A percentile compares a stretch with the other conserved stretches of the same genome.
These are phyloP conservation scores for Norana najaformis DNA, from an alignment of 2,888 invertebrate genomes.

Conservation along the genomic window DNA sequence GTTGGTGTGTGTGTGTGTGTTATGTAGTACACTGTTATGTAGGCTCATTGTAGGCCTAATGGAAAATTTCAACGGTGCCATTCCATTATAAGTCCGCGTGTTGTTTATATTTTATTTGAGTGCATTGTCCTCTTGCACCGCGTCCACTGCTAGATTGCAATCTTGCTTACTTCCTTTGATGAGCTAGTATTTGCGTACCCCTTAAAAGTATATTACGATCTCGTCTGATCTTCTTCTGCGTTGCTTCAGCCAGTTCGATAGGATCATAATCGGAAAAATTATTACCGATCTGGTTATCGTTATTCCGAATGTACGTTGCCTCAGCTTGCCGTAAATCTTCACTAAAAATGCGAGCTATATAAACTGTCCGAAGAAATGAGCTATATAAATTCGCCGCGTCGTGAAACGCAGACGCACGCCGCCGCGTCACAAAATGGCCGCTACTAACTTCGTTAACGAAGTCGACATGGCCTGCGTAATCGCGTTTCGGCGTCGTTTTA, in stretches of 20 bases:
- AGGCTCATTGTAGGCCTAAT: too few species aligned
- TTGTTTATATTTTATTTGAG: neutral
- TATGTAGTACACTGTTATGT: too few species aligned
- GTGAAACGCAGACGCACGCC: neutral
- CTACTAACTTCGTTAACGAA: neutral
- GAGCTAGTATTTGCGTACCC: neutral
- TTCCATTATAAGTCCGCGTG: neutral
- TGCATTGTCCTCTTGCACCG: neutral
- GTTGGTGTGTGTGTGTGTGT: too few species aligned
- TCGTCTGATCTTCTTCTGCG: neutral
- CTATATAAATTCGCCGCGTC: neutral
- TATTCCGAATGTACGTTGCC: slow-evolving; percentile 20
- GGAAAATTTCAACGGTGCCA: too few species aligned
- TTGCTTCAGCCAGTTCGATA: neutral
- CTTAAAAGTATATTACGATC: neutral
- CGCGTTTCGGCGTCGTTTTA: neutral
- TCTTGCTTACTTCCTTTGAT: neutral
- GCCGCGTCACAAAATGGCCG: neutral
- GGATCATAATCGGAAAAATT: neutral
- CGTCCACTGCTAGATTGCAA: neutral
- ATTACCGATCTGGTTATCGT: neutral
- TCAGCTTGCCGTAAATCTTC: neutral
- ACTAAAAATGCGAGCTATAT: neutral
- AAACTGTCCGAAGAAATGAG: neutral
- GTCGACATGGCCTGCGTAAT: neutral